Conservation (phyloP, 2,888 invertebrate species). For the Amblyjoppa fuscipennis region DNA sequence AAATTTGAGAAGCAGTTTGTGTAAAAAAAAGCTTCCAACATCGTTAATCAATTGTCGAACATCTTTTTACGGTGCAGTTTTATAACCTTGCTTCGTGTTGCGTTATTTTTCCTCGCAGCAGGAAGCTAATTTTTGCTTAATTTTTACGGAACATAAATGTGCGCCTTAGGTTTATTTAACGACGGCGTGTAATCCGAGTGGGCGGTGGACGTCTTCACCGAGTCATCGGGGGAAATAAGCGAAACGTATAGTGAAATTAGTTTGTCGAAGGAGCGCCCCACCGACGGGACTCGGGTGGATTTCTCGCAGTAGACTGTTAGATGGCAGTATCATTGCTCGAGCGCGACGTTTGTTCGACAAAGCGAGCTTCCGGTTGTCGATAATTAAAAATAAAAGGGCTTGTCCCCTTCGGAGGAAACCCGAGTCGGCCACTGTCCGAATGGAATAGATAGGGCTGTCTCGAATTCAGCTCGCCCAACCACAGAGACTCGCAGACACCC, state of each 20-base stretch:
- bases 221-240: constrained; percentile 63
- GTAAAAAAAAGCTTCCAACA: no score
- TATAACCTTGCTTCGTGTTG: no score
- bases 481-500: background rate
- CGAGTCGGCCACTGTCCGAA: constrained; percentile 50
- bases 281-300: constrained; percentile 36
- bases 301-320: constrained; percentile 48
- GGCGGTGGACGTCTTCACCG: constrained; percentile 41
- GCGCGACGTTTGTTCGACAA: constrained; percentile 71
- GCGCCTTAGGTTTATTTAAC: background rate
- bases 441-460: constrained; percentile 47
- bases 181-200: constrained; percentile 49
- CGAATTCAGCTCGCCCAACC: constrained; percentile 24
- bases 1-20: no score
- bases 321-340: constrained; percentile 64
- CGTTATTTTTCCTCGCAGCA: background rate
- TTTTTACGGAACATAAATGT: background rate
- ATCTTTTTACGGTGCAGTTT: no score
- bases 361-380: constrained; percentile 68
- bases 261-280: constrained; percentile 65
- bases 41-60: no score
- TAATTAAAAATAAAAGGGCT: constrained; percentile 70
- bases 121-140: background rate
- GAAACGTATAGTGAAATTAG: constrained; percentile 69
- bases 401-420: constrained; percentile 65